Evolutionary conservation across 2,797 vertebrate genomes (phyloP), one percentile per base, ranked within the genome.

Genomic region (Epinephelus malabaricus): DNA sequence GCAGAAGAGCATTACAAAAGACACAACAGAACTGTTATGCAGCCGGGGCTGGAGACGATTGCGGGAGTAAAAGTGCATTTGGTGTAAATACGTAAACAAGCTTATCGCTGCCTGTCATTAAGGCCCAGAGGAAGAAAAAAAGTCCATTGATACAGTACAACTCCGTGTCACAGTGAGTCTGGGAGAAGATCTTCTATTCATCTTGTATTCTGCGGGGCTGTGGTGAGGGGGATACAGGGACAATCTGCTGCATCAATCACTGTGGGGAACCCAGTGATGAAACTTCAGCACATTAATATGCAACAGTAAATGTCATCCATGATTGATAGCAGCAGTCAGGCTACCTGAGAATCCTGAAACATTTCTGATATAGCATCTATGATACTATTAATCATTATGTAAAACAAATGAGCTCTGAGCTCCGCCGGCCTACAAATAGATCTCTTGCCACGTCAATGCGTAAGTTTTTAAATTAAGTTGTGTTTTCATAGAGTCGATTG

Each of bases 171-270:
- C 47, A n/a, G 21, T 9, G 45, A 70, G 67, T 61, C 62, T 65
- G 23, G 13, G 60, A 86, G 54, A 76, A 63, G 54, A 78, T 73
- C 58, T 65, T 51, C 54, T 53, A 50, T 81, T 88, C 76, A 81
- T 86, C 73, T 82, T 3, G 40, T 71, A 56, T 76, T 76, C 73
- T 71, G 71, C 63, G 40, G 58, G 34, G 51, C 46, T 73, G 81
- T 15, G 50, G 25, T 5, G 60, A 64, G 9, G 38, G 65, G 70
- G 68, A 66, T 71, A 68, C 40, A 17, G 46, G 65, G 38, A 73
- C 70, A 84, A 74, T 86, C 70, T 78, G 78, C 72, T 30, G 70
- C 72, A 88, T 92, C 79, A 81, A 85, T 89, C 86, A 88, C 50
- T 14, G 21, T 38, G 53, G 62, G 38, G 78, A 73, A 85, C 67